These are phyloP conservation scores for Aplidium turbinatum DNA, from an alignment of 23 tunicate genomes.

Conservation along the genomic window DNA sequence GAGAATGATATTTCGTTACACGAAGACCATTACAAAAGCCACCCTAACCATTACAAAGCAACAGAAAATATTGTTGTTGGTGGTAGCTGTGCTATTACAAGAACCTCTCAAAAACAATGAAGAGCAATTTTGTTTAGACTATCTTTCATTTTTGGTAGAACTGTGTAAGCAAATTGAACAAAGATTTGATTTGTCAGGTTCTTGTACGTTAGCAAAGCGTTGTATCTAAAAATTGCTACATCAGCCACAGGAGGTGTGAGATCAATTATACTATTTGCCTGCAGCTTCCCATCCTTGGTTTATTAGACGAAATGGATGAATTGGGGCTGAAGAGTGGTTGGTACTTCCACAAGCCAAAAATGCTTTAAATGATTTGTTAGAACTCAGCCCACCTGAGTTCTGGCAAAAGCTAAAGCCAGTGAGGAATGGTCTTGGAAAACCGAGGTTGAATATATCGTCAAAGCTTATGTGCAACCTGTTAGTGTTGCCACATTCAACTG, in stretches of 20 bases:
- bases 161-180: conserved; percentile 19
- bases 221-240: conserved; percentile 20
- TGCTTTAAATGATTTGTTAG: background rate
- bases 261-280: conserved; percentile 15
- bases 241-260: background rate
- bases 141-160: conserved; percentile 18
- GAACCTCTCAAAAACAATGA: conserved; percentile 17
- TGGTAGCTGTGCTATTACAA: conserved; percentile 6
- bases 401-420: conserved; percentile 15
- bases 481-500: conserved; percentile 27
- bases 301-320: conserved; percentile 18
- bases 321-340: conserved; percentile 7
- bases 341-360: conserved; percentile 8
- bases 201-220: conserved; percentile 3
- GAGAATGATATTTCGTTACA: no score
- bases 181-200: conserved; percentile 15
- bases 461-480: conserved; percentile 6
- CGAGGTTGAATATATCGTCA: background rate
- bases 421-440: conserved; percentile 12
- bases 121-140: conserved; percentile 17
- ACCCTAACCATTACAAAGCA: conserved; percentile 14
- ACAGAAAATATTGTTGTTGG: conserved; percentile 5
- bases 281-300: conserved; percentile 15
- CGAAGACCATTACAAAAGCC: no score
- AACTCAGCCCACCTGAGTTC: conserved; percentile 19